A percentile compares a stretch with the other conserved stretches of the same genome.
These are phyloP conservation scores for Pelosia muscerda DNA, from an alignment of 2,888 invertebrate genomes.

Conservation along the genomic window DNA sequence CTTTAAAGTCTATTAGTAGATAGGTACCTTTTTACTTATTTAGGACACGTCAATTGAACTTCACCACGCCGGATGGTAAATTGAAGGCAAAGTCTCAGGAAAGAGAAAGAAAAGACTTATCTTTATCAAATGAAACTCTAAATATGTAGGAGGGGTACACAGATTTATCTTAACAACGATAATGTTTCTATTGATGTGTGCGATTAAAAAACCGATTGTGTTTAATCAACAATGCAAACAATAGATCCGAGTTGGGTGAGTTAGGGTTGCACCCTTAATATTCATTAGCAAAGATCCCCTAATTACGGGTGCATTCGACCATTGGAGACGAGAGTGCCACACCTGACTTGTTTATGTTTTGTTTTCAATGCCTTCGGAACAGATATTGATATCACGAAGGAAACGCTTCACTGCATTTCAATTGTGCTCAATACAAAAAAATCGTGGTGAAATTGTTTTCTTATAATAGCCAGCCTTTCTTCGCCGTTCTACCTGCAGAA, in stretches of 20 bases:
- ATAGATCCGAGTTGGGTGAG: conserved; percentile 53
- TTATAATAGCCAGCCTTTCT: conserved; percentile 44
- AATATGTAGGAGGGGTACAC: conserved; percentile 14
- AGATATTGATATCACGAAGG: conserved; percentile 79
- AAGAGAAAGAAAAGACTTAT: not conserved
- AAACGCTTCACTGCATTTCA: conserved; percentile 67
- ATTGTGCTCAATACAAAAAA: conserved; percentile 69
- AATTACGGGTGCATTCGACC: conserved; percentile 77
- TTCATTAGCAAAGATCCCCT: conserved; percentile 80
- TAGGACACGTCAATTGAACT: too few species aligned
- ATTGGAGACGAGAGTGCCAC: conserved; percentile 71
- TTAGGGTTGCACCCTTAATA: conserved; percentile 79
- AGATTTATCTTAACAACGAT: conserved; percentile 31
- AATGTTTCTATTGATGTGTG: conserved; percentile 50
- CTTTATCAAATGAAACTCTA: not conserved
- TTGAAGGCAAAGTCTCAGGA: too few species aligned
- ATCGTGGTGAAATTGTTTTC: conserved; percentile 60
- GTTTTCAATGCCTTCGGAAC: conserved; percentile 70
- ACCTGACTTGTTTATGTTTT: conserved; percentile 78
- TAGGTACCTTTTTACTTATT: too few species aligned
- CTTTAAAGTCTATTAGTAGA: too few species aligned
- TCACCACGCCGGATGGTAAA: too few species aligned
- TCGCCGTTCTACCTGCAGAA: conserved; percentile 19
- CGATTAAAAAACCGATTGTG: conserved; percentile 73
- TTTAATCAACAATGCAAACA: conserved; percentile 72